A percentile compares a stretch with the other conserved stretches of the same genome.
These are phyloP conservation scores for Fragum fragum DNA, from an alignment of 2,888 invertebrate genomes.

Conservation along the genomic window DNA sequence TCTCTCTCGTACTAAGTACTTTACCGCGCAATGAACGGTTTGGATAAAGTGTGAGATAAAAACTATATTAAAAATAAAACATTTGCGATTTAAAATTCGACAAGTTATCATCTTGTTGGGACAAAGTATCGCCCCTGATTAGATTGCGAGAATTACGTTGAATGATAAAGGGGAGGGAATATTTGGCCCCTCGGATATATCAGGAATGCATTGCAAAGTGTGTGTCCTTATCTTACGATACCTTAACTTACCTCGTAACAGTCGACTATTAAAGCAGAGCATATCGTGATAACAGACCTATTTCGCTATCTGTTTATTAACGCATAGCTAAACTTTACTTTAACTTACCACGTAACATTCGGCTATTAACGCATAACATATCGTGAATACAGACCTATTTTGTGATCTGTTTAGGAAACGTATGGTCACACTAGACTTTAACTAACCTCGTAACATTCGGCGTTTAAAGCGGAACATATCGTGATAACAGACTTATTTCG, in stretches of 20 bases:
- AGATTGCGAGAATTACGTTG: no score
- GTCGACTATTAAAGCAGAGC: constrained; percentile 95
- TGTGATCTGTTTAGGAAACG: constrained; percentile 97
- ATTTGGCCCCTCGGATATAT: no score
- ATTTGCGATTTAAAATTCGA: no score
- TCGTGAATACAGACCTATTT: constrained; percentile 95
- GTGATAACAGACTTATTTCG: constrained; percentile 97
- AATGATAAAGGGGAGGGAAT: no score
- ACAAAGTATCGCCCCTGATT: no score
- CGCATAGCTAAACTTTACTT: constrained; percentile 94
- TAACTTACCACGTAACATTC: constrained; percentile 93
- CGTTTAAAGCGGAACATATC: constrained; percentile 95
- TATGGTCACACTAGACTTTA: constrained; percentile 93
- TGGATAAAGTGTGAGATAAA: no score
- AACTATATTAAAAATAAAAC: no score
- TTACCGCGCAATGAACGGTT: no score
- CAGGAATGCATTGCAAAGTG: no score
- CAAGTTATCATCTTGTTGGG: no score
- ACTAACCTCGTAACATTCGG: constrained; percentile 94
- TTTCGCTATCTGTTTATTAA: constrained; percentile 98
- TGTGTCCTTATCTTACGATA: no score
- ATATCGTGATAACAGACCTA: constrained; percentile 95
- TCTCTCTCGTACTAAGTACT: no score
- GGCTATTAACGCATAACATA: constrained; percentile 96
- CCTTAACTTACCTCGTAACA: constrained; percentile 92